phyloP scores from a whole-genome alignment of 2,888 invertebrate species.

The Blomia tropicalis region DNA sequence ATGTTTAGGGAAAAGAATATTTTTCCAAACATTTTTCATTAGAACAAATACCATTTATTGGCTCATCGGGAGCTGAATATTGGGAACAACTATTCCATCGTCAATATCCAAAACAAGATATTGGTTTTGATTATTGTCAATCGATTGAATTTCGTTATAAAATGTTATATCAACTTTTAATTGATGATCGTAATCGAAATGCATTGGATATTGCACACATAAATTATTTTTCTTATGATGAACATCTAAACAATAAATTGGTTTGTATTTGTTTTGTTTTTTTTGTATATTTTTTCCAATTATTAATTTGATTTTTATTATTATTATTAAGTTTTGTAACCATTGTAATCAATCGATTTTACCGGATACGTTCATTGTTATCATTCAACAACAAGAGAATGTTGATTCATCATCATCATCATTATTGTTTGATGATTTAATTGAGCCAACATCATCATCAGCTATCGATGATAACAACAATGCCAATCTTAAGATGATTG shows the following conservation, averaged over 20 bases:
- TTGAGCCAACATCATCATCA: too few relatives aligned
- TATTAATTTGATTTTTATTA: neutral
- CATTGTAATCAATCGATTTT: too few relatives aligned
- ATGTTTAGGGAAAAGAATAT: too few relatives aligned
- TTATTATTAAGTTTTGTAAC: neutral
- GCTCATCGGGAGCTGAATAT: constrained; percentile 53
- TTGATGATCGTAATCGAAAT: constrained; percentile 80
- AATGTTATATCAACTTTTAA: constrained; percentile 81
- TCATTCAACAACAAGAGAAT: too few relatives aligned
- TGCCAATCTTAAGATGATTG: too few relatives aligned
- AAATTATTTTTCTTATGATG: constrained; percentile 24
- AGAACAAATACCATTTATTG: neutral
- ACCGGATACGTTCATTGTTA: neutral
- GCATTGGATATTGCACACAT: constrained; percentile 75
- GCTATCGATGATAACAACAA: too few relatives aligned
- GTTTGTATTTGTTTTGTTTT: neutral
- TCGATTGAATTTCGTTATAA: constrained; percentile 53
- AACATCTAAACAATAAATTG: neutral
- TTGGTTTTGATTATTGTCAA: constrained; percentile 71
- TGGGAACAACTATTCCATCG: constrained; percentile 63
- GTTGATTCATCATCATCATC: too few relatives aligned
- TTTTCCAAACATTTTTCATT: neutral
- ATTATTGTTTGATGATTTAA: too few relatives aligned
- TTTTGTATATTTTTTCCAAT: neutral
- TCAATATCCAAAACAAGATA: constrained; percentile 86